Percentiles rank a stretch among this genome's conserved stretches.
Conservation (phyloP, 2,888 invertebrate species). For the Tetrapedia diversipes region DNA sequence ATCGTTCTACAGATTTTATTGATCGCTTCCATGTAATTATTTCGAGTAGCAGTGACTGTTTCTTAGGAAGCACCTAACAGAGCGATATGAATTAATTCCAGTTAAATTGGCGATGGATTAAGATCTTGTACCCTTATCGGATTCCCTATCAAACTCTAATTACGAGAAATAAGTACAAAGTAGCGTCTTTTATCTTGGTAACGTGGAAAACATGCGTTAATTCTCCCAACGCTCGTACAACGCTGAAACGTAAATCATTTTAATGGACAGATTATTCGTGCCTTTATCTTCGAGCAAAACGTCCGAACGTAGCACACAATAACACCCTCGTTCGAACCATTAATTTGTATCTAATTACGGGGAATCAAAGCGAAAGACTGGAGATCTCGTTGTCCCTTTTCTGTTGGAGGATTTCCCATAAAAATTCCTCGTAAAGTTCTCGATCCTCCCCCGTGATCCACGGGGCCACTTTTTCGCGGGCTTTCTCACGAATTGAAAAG, state of each 20-base stretch:
- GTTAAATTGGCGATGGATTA: too few relatives aligned
- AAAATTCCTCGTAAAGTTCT: neutral
- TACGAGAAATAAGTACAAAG: neutral
- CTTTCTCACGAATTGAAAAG: conserved; percentile 55
- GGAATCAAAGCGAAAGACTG: too few relatives aligned
- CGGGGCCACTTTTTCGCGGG: neutral
- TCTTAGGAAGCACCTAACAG: too few relatives aligned
- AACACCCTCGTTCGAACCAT: neutral
- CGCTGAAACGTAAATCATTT: neutral
- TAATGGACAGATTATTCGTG: too few relatives aligned
- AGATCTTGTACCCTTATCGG: neutral
- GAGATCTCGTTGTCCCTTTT: neutral
- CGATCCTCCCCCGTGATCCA: conserved; percentile 8
- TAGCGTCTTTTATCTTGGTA: neutral
- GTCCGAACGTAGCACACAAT: neutral
- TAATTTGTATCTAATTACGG: too few relatives aligned
- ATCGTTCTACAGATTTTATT: too few relatives aligned
- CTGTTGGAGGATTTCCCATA: conserved; percentile 6
- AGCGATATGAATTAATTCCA: too few relatives aligned
- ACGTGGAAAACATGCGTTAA: neutral
- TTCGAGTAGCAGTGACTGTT: too few relatives aligned
- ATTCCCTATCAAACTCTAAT: neutral
- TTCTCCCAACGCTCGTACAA: neutral
- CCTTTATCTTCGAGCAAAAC: neutral
- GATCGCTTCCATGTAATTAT: too few relatives aligned